Evolutionary conservation across 1,140 invertebrate species (phyloP), one percentile per base, ranked within the genome.

Genomic region (Eupristina koningsbergeri): DNA sequence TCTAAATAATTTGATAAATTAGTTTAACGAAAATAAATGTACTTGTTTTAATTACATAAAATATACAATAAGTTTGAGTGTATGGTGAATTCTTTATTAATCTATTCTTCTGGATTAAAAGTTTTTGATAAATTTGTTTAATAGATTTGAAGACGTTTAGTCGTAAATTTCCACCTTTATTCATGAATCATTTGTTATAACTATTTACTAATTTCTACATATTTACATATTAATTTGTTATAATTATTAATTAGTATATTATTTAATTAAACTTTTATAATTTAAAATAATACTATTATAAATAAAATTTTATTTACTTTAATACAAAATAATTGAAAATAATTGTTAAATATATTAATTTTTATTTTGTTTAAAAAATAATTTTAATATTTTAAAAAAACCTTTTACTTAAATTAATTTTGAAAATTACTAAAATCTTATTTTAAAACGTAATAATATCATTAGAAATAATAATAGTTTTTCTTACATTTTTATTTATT

Each of bases 151-250:
- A 50, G 47, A 50, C 1, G 2, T 50, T 9, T 9, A 11, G 41
- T 19, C 36, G n/a, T 41, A 71, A 41, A 41, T n/a, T 71, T 22
- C n/a, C 67, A 19, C 36, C 19, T 71, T 71, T 71, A 71, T 41
- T 41, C 17, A 22, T 41, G 7, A 71, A 71, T 41, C 29, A 22
- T 64, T 64, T 9, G 13, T 41, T 71, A 71, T n/a, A 41, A 41
- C 36, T 71, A n/a, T n/a, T n/a, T n/a, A n/a, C n/a, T n/a, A n/a
- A n/a, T n/a, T 71, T 71, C 67, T 71, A 71, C 67, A 71, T 71
- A 71, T 71, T 8, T 71, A 71, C 67, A 71, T 39, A 39, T 69
- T 69, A 69, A 39, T 69, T 6, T 36, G 15, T 22, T 71, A 36
- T 71, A 41, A 1, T 71, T 41, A 29, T 34, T 34, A 13, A 29